Conservation (phyloP, 2,797 vertebrate genomes). For the Huso huso region DNA sequence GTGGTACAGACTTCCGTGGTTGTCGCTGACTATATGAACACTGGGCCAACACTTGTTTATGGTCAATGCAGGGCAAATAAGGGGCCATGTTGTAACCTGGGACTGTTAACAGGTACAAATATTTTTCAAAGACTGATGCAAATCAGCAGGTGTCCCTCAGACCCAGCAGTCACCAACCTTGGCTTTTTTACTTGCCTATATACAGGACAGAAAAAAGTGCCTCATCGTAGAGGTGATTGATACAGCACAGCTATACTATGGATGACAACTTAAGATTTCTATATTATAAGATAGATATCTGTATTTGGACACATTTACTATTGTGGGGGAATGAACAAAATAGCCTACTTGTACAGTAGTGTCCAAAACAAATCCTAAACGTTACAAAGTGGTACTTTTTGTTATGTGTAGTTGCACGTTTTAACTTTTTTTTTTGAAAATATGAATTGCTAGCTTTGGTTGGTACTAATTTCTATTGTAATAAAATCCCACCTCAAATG, state of each 20-base stretch:
- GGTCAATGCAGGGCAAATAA: constrained; percentile 37
- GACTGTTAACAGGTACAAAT: not conserved
- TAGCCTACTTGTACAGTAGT: constrained; percentile 67
- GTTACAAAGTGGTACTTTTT: constrained; percentile 66
- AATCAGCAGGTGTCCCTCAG: not conserved
- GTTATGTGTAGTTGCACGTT: constrained; percentile 73
- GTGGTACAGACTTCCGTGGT: not conserved
- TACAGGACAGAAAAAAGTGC: constrained; percentile 31
- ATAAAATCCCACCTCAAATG: constrained; percentile 61
- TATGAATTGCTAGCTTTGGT: constrained; percentile 64
- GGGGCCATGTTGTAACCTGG: constrained; percentile 15
- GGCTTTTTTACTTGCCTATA: constrained; percentile 15
- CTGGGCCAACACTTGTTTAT: constrained; percentile 28
- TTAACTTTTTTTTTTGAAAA: constrained; percentile 56
- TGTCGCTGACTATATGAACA: constrained; percentile 42
- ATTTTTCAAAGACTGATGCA: too few species aligned
- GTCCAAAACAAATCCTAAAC: constrained; percentile 64
- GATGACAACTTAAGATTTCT: constrained; percentile 24
- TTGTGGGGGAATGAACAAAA: constrained; percentile 51
- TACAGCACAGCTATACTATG: constrained; percentile 22
- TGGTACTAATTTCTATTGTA: constrained; percentile 62
- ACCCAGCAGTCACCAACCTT: constrained; percentile 26
- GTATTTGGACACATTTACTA: constrained; percentile 55
- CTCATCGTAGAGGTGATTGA: constrained; percentile 30
- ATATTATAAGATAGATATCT: constrained; percentile 23